Evolutionary conservation across 2,888 invertebrate genomes (phyloP).

Genomic region (Rhamnusium bicolor): DNA sequence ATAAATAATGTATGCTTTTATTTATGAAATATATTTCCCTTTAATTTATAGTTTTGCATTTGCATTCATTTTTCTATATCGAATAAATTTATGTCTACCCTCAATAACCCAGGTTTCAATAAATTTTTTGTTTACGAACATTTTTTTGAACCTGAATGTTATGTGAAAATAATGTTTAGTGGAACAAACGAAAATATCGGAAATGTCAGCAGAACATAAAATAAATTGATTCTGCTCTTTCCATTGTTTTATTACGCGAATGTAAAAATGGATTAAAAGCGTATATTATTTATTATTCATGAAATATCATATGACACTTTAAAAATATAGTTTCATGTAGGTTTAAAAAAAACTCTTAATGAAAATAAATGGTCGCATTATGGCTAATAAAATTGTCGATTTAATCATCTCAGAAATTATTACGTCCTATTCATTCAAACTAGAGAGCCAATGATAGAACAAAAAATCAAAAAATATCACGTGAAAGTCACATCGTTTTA

Average conservation of each 20-base stretch:
- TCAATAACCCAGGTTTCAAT: constrained; percentile 12
- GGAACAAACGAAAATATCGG: constrained; percentile 21
- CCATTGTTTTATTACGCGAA: background rate
- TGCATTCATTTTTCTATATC: background rate
- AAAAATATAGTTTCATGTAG: background rate
- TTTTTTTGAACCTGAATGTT: background rate
- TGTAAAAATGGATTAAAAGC: background rate
- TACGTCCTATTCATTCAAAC: no score
- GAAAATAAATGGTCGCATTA: no score
- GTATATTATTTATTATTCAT: background rate
- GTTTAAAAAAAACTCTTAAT: background rate
- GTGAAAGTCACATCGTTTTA: no score
- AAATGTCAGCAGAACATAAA: constrained; percentile 13
- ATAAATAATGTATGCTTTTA: background rate
- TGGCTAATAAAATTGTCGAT: no score
- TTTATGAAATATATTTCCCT: constrained; percentile 1
- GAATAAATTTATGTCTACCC: constrained; percentile 13
- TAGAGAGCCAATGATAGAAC: no score
- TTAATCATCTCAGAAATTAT: no score
- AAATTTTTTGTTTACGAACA: constrained; percentile 7
- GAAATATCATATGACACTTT: background rate
- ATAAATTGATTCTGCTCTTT: constrained; percentile 13
- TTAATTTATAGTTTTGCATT: constrained; percentile 1
- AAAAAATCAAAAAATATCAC: no score
- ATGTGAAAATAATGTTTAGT: constrained; percentile 18